Base-by-base conservation (phyloP, 2,113 vertebrate species). In the Deroptyus accipitrinus region DNA sequence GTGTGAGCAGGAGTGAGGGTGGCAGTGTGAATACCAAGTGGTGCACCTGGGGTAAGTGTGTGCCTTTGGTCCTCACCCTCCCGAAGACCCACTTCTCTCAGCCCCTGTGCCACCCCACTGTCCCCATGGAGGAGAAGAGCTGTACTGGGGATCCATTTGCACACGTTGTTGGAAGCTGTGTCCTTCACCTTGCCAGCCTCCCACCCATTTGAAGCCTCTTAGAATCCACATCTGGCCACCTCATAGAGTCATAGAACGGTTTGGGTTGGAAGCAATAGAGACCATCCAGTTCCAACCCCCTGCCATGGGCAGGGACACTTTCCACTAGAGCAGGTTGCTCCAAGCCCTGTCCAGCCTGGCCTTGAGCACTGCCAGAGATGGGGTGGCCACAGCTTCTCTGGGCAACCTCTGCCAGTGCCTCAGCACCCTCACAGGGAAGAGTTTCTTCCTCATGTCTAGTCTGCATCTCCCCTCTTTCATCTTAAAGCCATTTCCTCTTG, bases 11-110 rank as follows among this genome's bases (percentile, higher is more conserved):
- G 31, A 74, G 48, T 31, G 24, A 59, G 48, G 59, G 27, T 31
- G 42, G 30, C 64, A 46, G 35, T 46, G 41, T 55, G 17, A 44
- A 69, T 69, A 48, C 15, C 54, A 44, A 62, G 39, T 5, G 44
- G 23, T 61, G 39, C 7, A 30, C 31, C 27, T 49, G 31, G 18
- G 28, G 35, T 75, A 42, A 31, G 31, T n/a, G 27, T 1, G 1
- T 31, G 19, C n/a, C 54, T 78, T 73, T 20, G 27, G 25, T 52
- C 23, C 25, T 59, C 39, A 51, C 9, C 23, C 48, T 93, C 52
- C 17, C 0, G 0, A 59, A 63, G 61, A n/a, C 18, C 1, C 15
- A 30, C 11, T n/a, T 37, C 23, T 44, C n/a, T 35, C 79, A 49
- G 48, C n/a, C 72, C 19, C 75, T 41, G 7, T 78, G 57, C 35